Evolutionary conservation across 2,113 vertebrate genomes (phyloP), one percentile per base, ranked within the genome.

Genomic region (Brevimyrus niger): DNA sequence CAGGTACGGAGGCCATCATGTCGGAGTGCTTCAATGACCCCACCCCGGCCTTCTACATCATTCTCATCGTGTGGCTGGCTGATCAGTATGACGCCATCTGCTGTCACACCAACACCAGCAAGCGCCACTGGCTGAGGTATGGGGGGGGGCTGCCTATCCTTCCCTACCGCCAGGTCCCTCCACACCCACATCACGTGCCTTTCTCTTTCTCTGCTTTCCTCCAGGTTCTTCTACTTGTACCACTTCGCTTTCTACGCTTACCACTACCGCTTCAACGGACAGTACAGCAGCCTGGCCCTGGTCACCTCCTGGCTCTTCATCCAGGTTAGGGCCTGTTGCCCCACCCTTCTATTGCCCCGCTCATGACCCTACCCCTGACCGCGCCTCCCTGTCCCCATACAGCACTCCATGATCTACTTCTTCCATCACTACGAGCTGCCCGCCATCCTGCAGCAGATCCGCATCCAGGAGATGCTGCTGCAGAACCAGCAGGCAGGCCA

Each of bases 381-480:
- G 38, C 5, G 4, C 4, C 76, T 55, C 42, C 11, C 53, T 90
- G 51, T 23, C 50, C 87, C 85, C 21, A 0, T 38, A 11, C 50
- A 99, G 98, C 98, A 99, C 90, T 99, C 98, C 0, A 99, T 99
- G 98, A 97, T 99, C 93, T 99, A 99, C 92, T 99, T 99, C 91
- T 99, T 99, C 96, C 98, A 99, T 89, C 98, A 99, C 94, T 98
- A 99, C 0, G 98, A 99, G 96, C 95, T 99, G 87, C 98, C 98
- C 0, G 98, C 98, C 91, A 99, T 99, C 89, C 95, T 99, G 89
- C 98, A 99, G 94, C 98, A 99, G 95, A 97, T 99, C 93, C 92
- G 98, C 31, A 97, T 99, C 93, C 98, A 99, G 94, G 98, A 99
- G 96, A 96, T 99, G 98, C 93, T 99, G 84, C 94, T 99, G 17